Base-by-base conservation (phyloP, 1,140 invertebrate species). In the Olivierus martensii region DNA sequence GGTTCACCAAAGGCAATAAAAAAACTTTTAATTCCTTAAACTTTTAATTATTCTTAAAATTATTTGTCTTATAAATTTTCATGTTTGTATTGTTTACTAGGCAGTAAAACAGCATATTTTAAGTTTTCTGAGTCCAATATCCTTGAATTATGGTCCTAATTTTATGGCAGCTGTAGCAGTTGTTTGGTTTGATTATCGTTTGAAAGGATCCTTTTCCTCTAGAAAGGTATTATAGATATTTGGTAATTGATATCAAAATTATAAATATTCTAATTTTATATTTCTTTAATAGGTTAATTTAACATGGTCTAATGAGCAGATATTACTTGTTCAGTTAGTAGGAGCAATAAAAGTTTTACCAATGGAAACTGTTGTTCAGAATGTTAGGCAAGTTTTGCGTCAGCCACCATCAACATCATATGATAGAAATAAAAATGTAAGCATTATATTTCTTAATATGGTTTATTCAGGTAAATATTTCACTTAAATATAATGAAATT, bases 161-260 rank as follows among this genome's bases (percentile, higher is more conserved):
- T 86, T 94, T 55, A 69, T 94, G 46, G 80, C 82, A 17, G 83
- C 88, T 12, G 76, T 93, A 55, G 84, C 85, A n/a, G 80, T 89
- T 39, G 86, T 86, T 36, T 92, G 89, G 88, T 80, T 86, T 65
- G 87, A 90, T 61, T 73, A 81, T 46, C 73, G 78, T 56, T 21
- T 19, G n/a, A 44, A 41, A 50, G 50, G 38, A 5, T 17, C 7
- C 21, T 12, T 21, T 18, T 38, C 18, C 3, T 22, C 28, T 3
- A 55, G 49, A 58, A 55, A 52, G 28, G 56, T 58, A 36, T 67
- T 28, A 6, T 28, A 28, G 28, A 28, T 28, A 28, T 9, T 28
- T 28, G 9, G 9, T 1, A 28, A 28, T 28, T 28, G 9, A 28
- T 9, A n/a, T 9, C 2, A 28, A 28, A 28, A 9, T 28, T 2